A percentile compares a stretch with the other conserved stretches of the same genome.
phyloP scores from a whole-genome alignment of 2,113 vertebrate species.

The Sturnira hondurensis region DNA sequence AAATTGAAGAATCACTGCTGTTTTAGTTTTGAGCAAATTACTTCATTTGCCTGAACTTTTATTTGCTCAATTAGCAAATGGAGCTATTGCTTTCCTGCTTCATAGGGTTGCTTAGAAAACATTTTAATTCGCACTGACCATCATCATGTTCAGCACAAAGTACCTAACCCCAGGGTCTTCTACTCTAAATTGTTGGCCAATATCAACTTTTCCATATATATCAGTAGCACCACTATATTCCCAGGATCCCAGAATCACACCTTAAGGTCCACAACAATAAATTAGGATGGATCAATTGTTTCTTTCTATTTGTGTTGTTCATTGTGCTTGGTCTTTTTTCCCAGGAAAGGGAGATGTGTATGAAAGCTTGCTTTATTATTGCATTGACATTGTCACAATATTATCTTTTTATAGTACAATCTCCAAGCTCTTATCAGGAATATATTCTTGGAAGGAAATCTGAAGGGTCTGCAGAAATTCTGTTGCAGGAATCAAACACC shows the following conservation, averaged over 20 bases:
- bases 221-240: not conserved
- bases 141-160: not conserved
- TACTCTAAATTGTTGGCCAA: not conserved
- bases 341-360: not conserved
- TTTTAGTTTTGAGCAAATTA: slow-evolving; percentile 16
- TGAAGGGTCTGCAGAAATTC: not conserved
- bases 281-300: not conserved
- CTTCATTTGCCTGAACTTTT: not conserved
- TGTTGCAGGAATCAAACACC: not conserved
- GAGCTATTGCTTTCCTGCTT: not conserved
- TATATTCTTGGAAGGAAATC: not conserved
- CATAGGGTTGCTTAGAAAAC: not conserved
- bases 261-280: not conserved
- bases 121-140: not conserved
- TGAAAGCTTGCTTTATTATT: not conserved
- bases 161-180: not conserved
- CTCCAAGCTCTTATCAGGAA: not conserved
- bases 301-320: not conserved
- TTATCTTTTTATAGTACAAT: not conserved
- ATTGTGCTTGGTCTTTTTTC: not conserved
- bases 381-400: not conserved
- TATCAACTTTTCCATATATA: not conserved
- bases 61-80: not conserved
- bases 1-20: not conserved
- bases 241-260: not conserved